Base-by-base conservation (phyloP, 2,888 invertebrate genomes). In the Pseudeuparius sepicola region DNA sequence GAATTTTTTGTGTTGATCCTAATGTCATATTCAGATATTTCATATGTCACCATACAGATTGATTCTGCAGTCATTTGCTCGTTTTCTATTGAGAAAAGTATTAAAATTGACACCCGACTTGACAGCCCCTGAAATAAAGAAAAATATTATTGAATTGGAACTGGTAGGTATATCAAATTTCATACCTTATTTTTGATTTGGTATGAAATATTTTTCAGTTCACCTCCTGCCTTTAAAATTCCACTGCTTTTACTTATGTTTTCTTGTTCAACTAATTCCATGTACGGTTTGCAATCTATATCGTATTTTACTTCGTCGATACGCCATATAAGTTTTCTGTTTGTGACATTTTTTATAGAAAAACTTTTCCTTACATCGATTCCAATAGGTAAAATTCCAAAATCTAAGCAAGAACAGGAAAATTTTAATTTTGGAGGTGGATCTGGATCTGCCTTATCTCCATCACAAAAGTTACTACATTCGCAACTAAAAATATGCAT, bases 261-360 rank as follows among this genome's bases (percentile, higher is more conserved):
- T 5, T 24, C 31, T 18, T 39, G 27, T 10, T 16, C 15, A 4
- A 44, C 17, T 26, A 50, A 26, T 30, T 47, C 36, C 26, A 40
- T 25, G 24, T 45, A 34, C 1, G 49, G 50, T 9, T 13, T 14
- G 4, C 3, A 20, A 24, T 49, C 47, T 9, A 46, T 34, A 23
- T 52, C 43, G 30, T 50, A 56, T 33, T 44, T 42, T 6, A 56
- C 45, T 40, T 59, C 58, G 1, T 48, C 35, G 4, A 59, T 46
- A 31, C 43, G 41, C 58, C 58, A 59, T 4, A 40, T 24, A 3
- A 53, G 9, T 7, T 38, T 26, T n/a, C 49, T 40, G 3, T 37
- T 11, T 2, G 46, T 41, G 10, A 45, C 31, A 31, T 53, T 58
- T 38, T 40, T 32, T 3, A 59, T 43, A 10, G 34, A 31, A 30